Base-by-base conservation (phyloP, 2,888 invertebrate species). In the Micropterix aruncella region DNA sequence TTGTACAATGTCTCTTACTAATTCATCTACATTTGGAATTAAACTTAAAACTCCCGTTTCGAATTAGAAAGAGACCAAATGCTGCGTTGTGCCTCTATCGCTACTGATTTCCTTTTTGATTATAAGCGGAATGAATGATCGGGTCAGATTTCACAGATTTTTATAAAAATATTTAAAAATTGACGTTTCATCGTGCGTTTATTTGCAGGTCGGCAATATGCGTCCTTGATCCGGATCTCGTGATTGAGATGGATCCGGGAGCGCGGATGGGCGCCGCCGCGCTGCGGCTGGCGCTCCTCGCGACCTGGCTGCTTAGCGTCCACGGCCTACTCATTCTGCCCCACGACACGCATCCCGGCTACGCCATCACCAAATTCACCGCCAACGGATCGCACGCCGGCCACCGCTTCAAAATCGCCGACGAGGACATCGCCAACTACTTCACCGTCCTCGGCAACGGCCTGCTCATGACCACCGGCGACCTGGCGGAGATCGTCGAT, bases 341-440 rank as follows among this genome's bases (percentile, higher is more conserved):
- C 42, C 90, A 91, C 65, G 91, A 92, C 60, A 86, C 87, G 53
- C 84, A 88, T 60, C 90, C 91, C 2, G 91, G 91, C 42, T 90
- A 84, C 66, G 87, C 86, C 60, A 83, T 91, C 57, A 83, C 83
- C 60, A 81, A 84, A 58, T 86, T 90, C 64, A 70, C 74, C 52
- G 70, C 72, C 51, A 71, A 71, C 56, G 72, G 65, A 52, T 68
- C 66, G 43, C 63, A 70, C 48, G 71, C 74, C 56, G 71, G 75
- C 45, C 63, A 73, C 48, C 73, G 74, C 50, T 83, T 77, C 59
- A 76, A 74, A 50, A 70, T 85, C 51, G 65, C 88, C 56, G 85
- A 89, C 56, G 86, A 84, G 42, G 86, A 83, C 50, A 87, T 79
- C 61, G 83, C 85, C 40, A 79, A 86, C 52, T 91, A 83, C 64